Base-by-base conservation (phyloP, 2,113 vertebrate genomes). In the Amphiprion percula region DNA sequence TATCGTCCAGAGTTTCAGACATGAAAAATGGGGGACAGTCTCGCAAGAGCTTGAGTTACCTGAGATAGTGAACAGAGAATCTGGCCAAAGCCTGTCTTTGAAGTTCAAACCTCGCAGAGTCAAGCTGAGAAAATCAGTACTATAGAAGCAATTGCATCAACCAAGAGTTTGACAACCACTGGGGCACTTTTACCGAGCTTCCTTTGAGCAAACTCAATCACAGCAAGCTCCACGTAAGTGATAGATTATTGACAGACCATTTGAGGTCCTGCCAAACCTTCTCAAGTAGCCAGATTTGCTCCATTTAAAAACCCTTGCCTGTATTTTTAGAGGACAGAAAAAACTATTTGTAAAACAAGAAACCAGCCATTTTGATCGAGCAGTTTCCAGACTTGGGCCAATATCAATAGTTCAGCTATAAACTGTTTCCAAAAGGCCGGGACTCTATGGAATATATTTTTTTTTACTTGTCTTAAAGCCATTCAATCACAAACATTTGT, bases 311-410 rank as follows among this genome's bases (percentile, higher is more conserved):
- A 67, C 60, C 80, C 65, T 61, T 63, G 19, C 2, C 55, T 77
- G 64, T 84, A 77, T 86, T 90, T 90, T 86, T 79, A 83, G 24
- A 78, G 26, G 41, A 44, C 54, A 58, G 17, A 60, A 62, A 65
- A 61, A 63, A 44, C 12, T 44, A 74, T 65, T 77, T 37, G 24
- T 84, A 55, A 67, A 85, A 68, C 71, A 55, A 77, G 33, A 84
- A 78, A 16, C 55, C 23, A 39, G 84, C 49, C 60, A 66, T 72
- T 80, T 54, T 64, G 47, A 30, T 70, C 33, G 0, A 10, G 62
- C 56, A 66, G 82, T 59, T 77, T 83, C 19, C 1, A 47, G 16
- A 60, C 19, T 14, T 1, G 28, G 3, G 79, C 66, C 81, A 89
- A 79, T 44, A 73, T 67, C 54, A 88, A 79, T 79, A 84, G 64